Evolutionary conservation across 2,888 invertebrate species (phyloP), one percentile per base, ranked within the genome.

Genomic region (Stegophylla sp.): DNA sequence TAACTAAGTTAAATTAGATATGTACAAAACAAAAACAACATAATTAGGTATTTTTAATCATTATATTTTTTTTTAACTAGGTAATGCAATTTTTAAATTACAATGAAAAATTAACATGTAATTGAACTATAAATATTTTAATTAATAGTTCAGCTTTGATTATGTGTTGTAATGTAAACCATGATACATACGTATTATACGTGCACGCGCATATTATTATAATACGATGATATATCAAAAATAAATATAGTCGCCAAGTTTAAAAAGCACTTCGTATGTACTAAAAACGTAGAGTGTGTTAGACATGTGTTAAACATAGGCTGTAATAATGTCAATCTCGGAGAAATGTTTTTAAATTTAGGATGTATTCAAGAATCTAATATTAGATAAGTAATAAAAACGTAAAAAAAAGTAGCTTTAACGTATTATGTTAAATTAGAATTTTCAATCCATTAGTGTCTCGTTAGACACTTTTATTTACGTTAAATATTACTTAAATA

Each of bases 251-350:
- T 63, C 26, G 66, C 45, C 0, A 13, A 17, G 10, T 34, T 48
- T 13, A 13, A 53, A 59, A 28, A 48, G 45, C 45, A 74, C 45
- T 73, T 34, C 1, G 20, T n/a, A 15, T 5, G 15, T 9, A 61
- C 34, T 48, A 48, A 13, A 69, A 51, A 51, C 51, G 12, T 51
- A 69, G 28, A 34, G 9, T 51, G n/a, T 63, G 34, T 63, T 28
- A 73, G 61, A 48, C 61, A 73, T 15, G 4, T 73, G 61, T 73
- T 73, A 3, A 61, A 61, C 67, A 45, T 34, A 20, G 43, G 3
- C 3, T 1, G 28, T 12, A 26, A 13, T 59, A 45, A 26, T 41
- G 43, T 59, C 59, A 48, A 28, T 73, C 48, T 20, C 13, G 28
- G 28, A 10, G 13, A 13, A 26, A 61, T 45, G 45, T 26, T 43